A percentile compares a stretch with the other conserved stretches of the same genome.
These are phyloP conservation scores for Drosophila ogumai DNA, from an alignment of 1,140 invertebrate species.

Conservation along the genomic window DNA sequence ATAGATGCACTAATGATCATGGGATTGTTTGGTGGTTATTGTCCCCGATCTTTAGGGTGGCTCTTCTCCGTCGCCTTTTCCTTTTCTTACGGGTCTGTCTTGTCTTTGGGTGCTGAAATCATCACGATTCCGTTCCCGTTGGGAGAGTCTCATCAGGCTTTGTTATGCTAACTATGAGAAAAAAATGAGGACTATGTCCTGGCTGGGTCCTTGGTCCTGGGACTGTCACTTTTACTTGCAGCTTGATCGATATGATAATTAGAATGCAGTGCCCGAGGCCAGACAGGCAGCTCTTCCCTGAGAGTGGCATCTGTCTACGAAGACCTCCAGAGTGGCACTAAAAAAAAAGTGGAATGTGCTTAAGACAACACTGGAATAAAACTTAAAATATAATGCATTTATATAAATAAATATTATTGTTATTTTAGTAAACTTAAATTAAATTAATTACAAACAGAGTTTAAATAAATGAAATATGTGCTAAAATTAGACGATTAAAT, in stretches of 20 bases:
- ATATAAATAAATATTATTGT: not conserved
- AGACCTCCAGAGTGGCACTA: constrained; percentile 1
- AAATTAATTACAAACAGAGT: not conserved
- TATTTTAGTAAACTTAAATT: not conserved
- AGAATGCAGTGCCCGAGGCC: constrained; percentile 71
- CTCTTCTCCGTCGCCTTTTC: constrained; percentile 1
- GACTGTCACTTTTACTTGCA: constrained; percentile 63
- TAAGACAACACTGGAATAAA: not conserved
- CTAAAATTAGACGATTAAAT: not conserved
- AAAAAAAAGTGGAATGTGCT: not conserved
- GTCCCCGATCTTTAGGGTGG: constrained; percentile 54
- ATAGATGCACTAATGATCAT: constrained; percentile 76
- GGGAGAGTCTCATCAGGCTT: constrained; percentile 73
- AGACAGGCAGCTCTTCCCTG: constrained; percentile 37
- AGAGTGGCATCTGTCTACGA: constrained; percentile 52
- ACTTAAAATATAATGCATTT: too few species aligned
- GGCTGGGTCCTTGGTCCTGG: constrained; percentile 35
- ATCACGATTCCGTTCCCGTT: constrained; percentile 61
- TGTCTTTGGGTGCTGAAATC: constrained; percentile 79
- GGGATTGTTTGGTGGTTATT: constrained; percentile 68
- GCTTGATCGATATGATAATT: constrained; percentile 80
- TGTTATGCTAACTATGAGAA: constrained; percentile 84
- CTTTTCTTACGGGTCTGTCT: constrained; percentile 22
- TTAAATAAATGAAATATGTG: not conserved
- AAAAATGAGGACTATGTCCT: constrained; percentile 52